A percentile compares a stretch with the other conserved stretches of the same genome.
These are phyloP conservation scores for Dicerorhinus sumatrensis DNA, from an alignment of 2,113 vertebrate genomes.

Conservation along the genomic window DNA sequence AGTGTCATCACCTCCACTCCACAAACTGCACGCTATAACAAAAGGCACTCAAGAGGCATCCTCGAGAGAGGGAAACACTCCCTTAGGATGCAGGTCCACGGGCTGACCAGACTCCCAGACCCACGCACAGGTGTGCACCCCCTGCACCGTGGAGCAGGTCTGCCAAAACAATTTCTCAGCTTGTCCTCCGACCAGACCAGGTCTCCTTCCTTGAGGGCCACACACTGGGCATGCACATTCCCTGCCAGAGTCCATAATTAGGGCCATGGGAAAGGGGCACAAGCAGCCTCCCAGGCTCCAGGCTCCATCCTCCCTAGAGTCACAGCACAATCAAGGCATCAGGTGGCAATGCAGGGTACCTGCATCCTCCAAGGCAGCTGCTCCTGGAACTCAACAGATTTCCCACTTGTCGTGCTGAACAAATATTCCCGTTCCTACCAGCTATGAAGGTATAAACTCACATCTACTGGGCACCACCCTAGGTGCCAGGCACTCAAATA, in stretches of 20 bases:
- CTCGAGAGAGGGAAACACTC: neutral
- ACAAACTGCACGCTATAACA: neutral
- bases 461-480: rapidly evolving
- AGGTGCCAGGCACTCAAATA: neutral
- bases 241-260: neutral
- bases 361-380: neutral
- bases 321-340: neutral
- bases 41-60: neutral
- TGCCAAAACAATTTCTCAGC: neutral
- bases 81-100: rapidly evolving
- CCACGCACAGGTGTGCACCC: rapidly evolving
- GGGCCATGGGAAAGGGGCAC: neutral
- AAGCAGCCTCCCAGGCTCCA: neutral
- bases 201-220: rapidly evolving
- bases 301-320: neutral
- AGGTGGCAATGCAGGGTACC: neutral
- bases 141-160: no score
- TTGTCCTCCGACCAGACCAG: neutral
- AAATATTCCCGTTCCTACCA: neutral
- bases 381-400: neutral
- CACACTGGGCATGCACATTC: rapidly evolving
- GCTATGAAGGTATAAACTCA: neutral
- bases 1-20: rapidly evolving
- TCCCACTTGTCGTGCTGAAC: neutral
- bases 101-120: neutral